Evolutionary conservation across 2,797 vertebrate genomes (phyloP).

Genomic region (Lagorchestes hirsutus): DNA sequence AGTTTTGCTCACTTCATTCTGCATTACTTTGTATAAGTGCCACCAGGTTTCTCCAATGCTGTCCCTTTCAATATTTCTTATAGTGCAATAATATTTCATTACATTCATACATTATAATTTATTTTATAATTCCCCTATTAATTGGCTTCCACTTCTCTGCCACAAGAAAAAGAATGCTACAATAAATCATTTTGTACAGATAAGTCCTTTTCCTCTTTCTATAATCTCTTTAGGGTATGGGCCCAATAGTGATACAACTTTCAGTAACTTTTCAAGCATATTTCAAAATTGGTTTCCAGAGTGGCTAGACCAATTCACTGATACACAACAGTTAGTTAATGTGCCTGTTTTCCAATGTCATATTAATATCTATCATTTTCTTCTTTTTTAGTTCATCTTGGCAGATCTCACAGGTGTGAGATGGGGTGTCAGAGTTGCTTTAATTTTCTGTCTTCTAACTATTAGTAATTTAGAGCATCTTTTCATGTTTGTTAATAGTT

Average conservation of each 20-base stretch:
- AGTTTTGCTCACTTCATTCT: background rate
- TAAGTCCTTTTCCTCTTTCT: background rate
- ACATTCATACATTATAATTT: background rate
- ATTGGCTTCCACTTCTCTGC: background rate
- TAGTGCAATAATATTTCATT: background rate
- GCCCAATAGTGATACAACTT: background rate
- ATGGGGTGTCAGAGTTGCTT: background rate
- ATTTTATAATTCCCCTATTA: background rate
- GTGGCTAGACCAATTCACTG: background rate
- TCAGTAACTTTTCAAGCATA: background rate
- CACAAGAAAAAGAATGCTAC: background rate
- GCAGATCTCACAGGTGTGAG: background rate
- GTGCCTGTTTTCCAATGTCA: background rate
- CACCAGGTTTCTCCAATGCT: background rate
- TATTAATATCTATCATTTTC: background rate
- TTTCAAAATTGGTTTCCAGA: background rate
- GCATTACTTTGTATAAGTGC: background rate
- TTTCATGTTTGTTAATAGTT: background rate
- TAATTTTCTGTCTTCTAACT: background rate
- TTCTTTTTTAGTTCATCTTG: background rate
- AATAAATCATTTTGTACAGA: background rate
- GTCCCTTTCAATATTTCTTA: background rate
- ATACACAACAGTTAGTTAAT: background rate
- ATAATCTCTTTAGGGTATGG: background rate
- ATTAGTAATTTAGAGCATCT: background rate